Base-by-base conservation (phyloP, 2,113 vertebrate genomes). In the Cranoglanis bouderius region DNA sequence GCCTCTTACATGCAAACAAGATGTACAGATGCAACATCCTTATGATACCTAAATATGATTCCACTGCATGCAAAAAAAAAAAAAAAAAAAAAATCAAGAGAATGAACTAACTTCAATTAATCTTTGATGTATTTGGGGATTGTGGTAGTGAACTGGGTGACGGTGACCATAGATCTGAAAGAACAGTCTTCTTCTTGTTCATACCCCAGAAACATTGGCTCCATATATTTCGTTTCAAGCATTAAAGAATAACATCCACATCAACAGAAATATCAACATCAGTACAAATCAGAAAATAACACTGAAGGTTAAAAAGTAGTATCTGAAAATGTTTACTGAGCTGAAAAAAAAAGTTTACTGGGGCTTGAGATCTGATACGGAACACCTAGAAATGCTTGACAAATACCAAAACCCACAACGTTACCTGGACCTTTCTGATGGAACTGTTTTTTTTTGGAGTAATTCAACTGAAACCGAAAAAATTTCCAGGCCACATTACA, bases 11-110 rank as follows among this genome's bases (percentile, higher is more conserved):
- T 70, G 70, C 65, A 75, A 88, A 84, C 35, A 75, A 85, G 80
- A 65, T 91, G 83, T 91, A 88, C 75, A 91, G 84, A 89, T 80
- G 83, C 63, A 90, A 85, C 67, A 55, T 74, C 82, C 53, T 81
- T 74, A 55, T 89, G 70, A 74, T 85, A 55, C 53, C 75, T 84
- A 81, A 89, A 87, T 82, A 81, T 61, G 59, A 26, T 63, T 49
- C 72, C 82, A 85, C 88, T 91, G 90, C 90, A 91, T 91, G 90
- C 86, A 35, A 32, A 46, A 46, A 46, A 46, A 46, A 46, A 49
- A 49, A 77, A 38, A 38, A 70, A 19, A 70, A 77, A 78, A 65
- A 82, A 83, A 78, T 78, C 84, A 82, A 83, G 67, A 91, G 87
- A 85, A 91, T 88, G 87, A 89, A 83, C 16, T 65, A 85, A 78